Base-by-base conservation (phyloP, 2,888 invertebrate species). In the Tetropium fuscum region DNA sequence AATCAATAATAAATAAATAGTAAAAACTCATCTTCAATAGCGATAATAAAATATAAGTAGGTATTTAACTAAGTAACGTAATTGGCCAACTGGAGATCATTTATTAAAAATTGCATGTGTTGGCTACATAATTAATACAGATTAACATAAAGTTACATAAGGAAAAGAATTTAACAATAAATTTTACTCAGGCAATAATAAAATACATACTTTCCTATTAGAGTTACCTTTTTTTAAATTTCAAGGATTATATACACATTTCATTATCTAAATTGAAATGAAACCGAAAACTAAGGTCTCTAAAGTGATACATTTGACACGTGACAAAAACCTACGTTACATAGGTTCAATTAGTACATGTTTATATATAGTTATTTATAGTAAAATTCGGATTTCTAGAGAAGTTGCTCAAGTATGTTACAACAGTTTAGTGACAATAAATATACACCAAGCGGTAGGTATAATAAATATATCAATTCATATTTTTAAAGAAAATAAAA, bases 331-430 rank as follows among this genome's bases (percentile, higher is more conserved):
- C 59, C 63, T 51, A 51, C 27, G 15, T 68, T 60, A 43, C 49
- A 69, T 70, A 70, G 72, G 71, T 72, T 72, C 69, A 68, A 72
- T 74, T 72, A 74, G 72, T 75, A 72, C 67, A 71, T 64, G 63
- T 74, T 72, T 72, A 63, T 71, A 71, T 40, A 10, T 41, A 10
- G 5, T 63, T 74, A 72, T 71, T 59, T 69, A 70, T 74, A 77
- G 71, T 78, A 76, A 81, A 81, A 81, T 81, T 81, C 81, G 81
- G 79, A 70, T 79, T 79, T 75, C 80, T 81, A 81, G 81, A 81
- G 80, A 76, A 80, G 81, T 73, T 79, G 68, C 65, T 70, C 69
- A 70, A 71, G 68, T 76, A 76, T 78, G 73, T 78, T 78, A 78
- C 78, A 77, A 68, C 72, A 72, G 62, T 69, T 73, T 71, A 73